Base-by-base conservation (phyloP, 1,140 invertebrate species). In the Onthophagus taurus region DNA sequence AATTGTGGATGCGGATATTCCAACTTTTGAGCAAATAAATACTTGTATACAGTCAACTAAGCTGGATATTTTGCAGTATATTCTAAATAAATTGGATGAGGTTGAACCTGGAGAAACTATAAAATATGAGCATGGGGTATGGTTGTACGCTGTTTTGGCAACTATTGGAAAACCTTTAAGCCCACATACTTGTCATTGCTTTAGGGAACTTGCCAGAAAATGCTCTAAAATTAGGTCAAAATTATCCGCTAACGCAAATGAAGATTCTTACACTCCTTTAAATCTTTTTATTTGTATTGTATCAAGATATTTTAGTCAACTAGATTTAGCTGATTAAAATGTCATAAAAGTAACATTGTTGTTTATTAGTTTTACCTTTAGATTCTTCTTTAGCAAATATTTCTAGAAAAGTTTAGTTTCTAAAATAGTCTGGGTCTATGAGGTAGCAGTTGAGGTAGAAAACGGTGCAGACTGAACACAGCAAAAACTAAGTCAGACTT, bases 251-350 rank as follows among this genome's bases (percentile, higher is more conserved):
- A 41, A 54, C 36, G 31, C 47, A 33, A 20, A 44, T 36, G 35
- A 54, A 36, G 42, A 57, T 16, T 41, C 47, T 11, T 55, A 53
- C 23, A 45, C 45, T 6, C 55, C 62, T 21, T 48, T 66, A 17
- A 67, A 66, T 55, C 48, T 65, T 5, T 61, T 53, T 48, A 65
- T 67, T 48, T 65, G 62, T 42, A 48, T 67, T 29, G 49, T 65
- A 30, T 53, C 59, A 4, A 61, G 53, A 44, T 63, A 57, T 54
- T 67, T 59, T 52, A 51, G 55, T 29, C 64, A 67, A 50, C 41
- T 54, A 24, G 65, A 67, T 56, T 54, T 67, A 44, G 49, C 56
- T 16, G 60, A 65, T 41, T 41, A 29, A 41, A 37, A n/a, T n/a
- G n/a, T n/a, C n/a, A n/a, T n/a, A n/a, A n/a, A n/a, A n/a, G n/a